Conservation (phyloP, 2,888 invertebrate species). For the Heliothis peltigera region DNA sequence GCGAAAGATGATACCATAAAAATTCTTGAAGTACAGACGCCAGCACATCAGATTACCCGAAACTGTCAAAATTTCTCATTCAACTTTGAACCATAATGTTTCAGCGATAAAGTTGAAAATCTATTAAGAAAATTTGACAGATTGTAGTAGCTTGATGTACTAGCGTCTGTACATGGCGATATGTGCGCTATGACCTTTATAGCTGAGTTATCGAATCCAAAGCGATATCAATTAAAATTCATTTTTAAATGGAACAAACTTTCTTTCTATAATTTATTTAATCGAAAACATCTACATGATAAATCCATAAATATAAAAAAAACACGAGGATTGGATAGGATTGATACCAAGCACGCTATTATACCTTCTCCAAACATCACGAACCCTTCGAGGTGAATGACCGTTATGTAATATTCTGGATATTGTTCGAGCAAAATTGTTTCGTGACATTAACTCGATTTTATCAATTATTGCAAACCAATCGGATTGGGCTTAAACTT, state of each 20-base stretch:
- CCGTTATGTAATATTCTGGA: not conserved
- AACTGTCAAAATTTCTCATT: too few species aligned
- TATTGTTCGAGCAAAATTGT: slow-evolving; percentile 3
- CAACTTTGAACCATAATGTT: too few species aligned
- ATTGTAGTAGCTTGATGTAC: too few species aligned
- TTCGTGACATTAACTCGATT: slow-evolving; percentile 20
- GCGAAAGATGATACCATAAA: not conserved
- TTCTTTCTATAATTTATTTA: not conserved
- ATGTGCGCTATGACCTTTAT: not conserved
- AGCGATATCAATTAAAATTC: not conserved
- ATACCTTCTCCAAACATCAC: slow-evolving; percentile 3
- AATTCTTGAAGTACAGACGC: too few species aligned
- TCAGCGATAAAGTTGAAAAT: too few species aligned
- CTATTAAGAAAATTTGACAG: too few species aligned
- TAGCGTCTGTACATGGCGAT: too few species aligned
- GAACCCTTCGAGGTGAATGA: slow-evolving; percentile 11
- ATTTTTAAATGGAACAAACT: not conserved
- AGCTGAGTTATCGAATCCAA: not conserved
- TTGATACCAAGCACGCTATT: slow-evolving; percentile 15
- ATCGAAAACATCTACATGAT: not conserved
- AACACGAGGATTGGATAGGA: slow-evolving; percentile 7
- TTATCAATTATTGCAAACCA: slow-evolving; percentile 25
- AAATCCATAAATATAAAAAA: slow-evolving; percentile 1
- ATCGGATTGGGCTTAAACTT: slow-evolving; percentile 15
- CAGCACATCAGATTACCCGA: too few species aligned